A percentile compares a stretch with the other conserved stretches of the same genome.
Conservation (phyloP, 2,888 invertebrate species). For the Psococerastis gibbosa region DNA sequence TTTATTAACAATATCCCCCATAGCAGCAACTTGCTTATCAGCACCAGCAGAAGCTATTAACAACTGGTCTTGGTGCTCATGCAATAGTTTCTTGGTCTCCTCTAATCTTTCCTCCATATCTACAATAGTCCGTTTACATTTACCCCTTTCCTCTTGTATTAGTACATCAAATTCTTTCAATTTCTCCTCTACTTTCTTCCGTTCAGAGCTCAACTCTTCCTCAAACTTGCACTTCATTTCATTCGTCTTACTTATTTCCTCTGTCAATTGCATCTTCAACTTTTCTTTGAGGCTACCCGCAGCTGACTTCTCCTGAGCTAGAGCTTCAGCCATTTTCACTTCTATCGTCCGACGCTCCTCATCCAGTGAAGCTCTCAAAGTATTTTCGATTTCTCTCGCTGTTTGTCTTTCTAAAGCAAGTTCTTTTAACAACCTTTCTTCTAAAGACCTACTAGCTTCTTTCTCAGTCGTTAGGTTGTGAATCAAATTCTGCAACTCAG, state of each 20-base stretch:
- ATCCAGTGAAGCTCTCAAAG: constrained; percentile 14
- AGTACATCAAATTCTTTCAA: constrained; percentile 8
- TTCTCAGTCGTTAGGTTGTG: constrained; percentile 13
- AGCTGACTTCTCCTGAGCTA: too few species aligned
- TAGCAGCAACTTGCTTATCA: not conserved
- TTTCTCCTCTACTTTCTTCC: constrained; percentile 23
- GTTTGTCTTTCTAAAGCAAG: constrained; percentile 34
- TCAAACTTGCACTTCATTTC: constrained; percentile 29
- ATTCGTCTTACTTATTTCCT: constrained; percentile 23
- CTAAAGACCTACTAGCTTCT: constrained; percentile 4
- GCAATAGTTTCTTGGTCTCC: constrained; percentile 9
- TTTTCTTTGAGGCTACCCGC: constrained; percentile 2
- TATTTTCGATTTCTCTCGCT: constrained; percentile 20
- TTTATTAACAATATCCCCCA: constrained; percentile 3
- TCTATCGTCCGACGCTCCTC: constrained; percentile 12
- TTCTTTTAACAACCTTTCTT: constrained; percentile 29
- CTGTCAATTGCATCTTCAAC: constrained; percentile 9
- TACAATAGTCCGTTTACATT: constrained; percentile 22
- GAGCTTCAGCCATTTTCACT: constrained; percentile 12
- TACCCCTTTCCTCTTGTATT: constrained; percentile 18
- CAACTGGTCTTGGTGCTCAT: not conserved
- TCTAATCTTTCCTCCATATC: constrained; percentile 15
- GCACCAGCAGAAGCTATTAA: not conserved
- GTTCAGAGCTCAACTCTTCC: constrained; percentile 26
- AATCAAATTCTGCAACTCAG: too few species aligned